Evolutionary conservation across 2,888 invertebrate genomes (phyloP), one percentile per base, ranked within the genome.

Genomic region (Apotomis capreana): DNA sequence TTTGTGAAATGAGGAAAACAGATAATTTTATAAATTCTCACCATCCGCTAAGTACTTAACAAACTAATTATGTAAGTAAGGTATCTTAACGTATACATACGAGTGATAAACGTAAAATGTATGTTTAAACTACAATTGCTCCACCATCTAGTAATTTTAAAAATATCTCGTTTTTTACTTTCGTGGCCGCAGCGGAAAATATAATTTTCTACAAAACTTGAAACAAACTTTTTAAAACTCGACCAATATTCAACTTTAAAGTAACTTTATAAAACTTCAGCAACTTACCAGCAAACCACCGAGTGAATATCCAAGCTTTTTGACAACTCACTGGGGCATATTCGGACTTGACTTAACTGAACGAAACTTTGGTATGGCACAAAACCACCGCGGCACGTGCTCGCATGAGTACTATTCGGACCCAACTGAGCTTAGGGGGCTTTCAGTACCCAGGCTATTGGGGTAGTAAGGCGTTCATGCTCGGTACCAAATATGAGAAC

Each of bases 381-480:
- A 52, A 9, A 10, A 13, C 70, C 57, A 73, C 72, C 74, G 78
- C 76, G 75, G 78, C 80, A 78, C 87, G 84, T 80, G 77, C 76
- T 74, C 75, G 75, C 83, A 76, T 74, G 73, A 76, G 81, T 78
- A 79, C 76, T 78, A 80, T 80, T 78, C 81, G 79, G 76, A 80
- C 77, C 80, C 81, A 78, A 88, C 88, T 88, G 85, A 86, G 84
- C 83, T 81, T 79, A 79, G 79, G 79, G 6, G 5, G 6, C 40
- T 9, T 2, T 49, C 49, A 9, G 49, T 9, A 76, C 81, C 81
- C 77, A 65, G 76, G 60, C 67, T 84, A 84, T 84, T 84, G 61
- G 61, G 65, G 49, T 49, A 61, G 84, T 36, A 26, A 69, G 52
- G 85, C 84, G 83, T 84, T 83, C 88, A 86, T 88, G 88, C 88